Conservation (phyloP, 2,888 invertebrate genomes). For the Gastracanthus pulcherrimus region DNA sequence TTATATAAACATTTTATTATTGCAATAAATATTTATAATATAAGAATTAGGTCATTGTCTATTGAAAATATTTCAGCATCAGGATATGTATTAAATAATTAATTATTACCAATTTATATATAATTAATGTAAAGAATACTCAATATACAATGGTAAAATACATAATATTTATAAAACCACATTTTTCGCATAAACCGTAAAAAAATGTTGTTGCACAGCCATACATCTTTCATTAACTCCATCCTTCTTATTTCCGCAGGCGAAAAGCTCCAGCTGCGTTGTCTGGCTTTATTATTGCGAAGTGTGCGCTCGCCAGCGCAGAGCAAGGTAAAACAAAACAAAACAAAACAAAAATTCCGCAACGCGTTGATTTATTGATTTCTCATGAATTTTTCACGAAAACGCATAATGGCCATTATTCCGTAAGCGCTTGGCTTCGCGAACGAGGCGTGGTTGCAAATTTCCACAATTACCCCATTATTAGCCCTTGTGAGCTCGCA, state of each 20-base stretch:
- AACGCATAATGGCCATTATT: background rate
- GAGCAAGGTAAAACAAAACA: no score
- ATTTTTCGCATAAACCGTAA: no score
- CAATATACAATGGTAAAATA: no score
- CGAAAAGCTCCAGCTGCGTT: constrained; percentile 44
- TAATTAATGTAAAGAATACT: no score
- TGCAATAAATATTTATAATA: no score
- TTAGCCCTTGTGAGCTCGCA: constrained; percentile 8
- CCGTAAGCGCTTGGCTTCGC: background rate
- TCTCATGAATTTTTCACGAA: constrained; percentile 32
- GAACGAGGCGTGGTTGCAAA: constrained; percentile 20
- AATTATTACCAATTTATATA: no score
- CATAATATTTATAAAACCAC: no score
- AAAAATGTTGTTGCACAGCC: constrained; percentile 2
- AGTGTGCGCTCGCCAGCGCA: no score
- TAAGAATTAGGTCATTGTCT: no score
- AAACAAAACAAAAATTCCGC: background rate
- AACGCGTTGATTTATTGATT: constrained; percentile 35
- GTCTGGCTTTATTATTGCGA: background rate
- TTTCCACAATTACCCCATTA: constrained; percentile 27
- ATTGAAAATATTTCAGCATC: no score
- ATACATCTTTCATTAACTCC: constrained; percentile 31
- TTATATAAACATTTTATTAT: no score
- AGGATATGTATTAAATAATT: no score
- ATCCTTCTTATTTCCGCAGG: constrained; percentile 12